Evolutionary conservation across 2,797 vertebrate species (phyloP).

Genomic region (Balearica regulorum): DNA sequence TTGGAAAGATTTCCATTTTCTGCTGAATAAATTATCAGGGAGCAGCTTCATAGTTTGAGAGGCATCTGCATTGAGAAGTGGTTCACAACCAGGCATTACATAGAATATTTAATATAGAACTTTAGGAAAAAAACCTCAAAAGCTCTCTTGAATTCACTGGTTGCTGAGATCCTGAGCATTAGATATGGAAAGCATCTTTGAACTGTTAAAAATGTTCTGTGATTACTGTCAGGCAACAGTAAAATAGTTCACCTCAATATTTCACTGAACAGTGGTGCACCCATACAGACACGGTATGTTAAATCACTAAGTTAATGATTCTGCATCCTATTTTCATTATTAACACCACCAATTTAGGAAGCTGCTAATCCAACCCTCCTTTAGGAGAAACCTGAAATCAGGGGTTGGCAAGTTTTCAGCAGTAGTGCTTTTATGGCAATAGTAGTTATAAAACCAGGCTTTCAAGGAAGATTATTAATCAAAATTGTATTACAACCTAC

Average conservation of each 20-base stretch:
- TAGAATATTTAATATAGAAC: constrained; percentile 1
- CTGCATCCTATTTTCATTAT: background rate
- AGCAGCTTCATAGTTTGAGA: background rate
- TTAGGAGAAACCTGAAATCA: background rate
- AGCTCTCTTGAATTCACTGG: background rate
- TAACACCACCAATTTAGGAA: background rate
- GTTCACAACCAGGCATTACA: background rate
- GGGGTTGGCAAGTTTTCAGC: background rate
- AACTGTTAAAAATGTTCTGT: background rate
- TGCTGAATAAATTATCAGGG: constrained; percentile 26
- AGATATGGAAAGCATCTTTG: background rate
- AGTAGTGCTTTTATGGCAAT: background rate
- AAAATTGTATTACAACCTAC: background rate
- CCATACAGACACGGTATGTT: background rate
- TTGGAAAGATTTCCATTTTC: constrained; percentile 33
- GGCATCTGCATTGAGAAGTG: background rate
- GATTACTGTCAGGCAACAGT: background rate
- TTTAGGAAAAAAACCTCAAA: background rate
- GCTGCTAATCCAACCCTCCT: background rate
- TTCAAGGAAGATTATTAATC: background rate
- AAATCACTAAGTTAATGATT: background rate
- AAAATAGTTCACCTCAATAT: background rate
- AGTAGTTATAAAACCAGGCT: background rate
- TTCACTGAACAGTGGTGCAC: background rate
- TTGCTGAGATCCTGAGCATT: background rate